Evolutionary conservation across 2,888 invertebrate genomes (phyloP).

Genomic region (Tuberolachnus salignus): DNA sequence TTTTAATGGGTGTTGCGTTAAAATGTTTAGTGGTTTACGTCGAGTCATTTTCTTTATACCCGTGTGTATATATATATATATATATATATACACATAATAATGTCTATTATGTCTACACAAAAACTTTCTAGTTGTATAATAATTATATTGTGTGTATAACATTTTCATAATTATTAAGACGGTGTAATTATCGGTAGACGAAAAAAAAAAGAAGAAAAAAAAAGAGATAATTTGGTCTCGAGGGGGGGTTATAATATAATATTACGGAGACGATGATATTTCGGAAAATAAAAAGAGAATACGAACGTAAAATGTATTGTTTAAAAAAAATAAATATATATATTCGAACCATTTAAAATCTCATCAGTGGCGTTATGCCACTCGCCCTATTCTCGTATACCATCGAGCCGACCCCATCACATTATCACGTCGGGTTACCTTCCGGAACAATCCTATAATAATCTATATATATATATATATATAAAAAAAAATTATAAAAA

Average conservation of each 20-base stretch:
- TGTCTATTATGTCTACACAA: conserved; percentile 29
- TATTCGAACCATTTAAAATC: conserved; percentile 41
- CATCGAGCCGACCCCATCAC: too few relatives aligned
- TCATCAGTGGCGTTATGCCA: conserved; percentile 21
- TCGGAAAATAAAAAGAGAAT: background rate
- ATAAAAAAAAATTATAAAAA: background rate
- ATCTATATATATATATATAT: too few relatives aligned
- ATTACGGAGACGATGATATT: background rate
- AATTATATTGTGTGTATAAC: conserved; percentile 9
- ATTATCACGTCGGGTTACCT: too few relatives aligned
- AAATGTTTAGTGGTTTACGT: background rate
- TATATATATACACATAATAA: too few relatives aligned
- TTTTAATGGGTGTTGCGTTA: background rate
- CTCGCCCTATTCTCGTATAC: background rate
- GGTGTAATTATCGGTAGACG: background rate
- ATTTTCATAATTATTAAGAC: conserved; percentile 1
- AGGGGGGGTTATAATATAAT: conserved; percentile 28
- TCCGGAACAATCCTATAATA: too few relatives aligned
- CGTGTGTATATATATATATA: too few relatives aligned
- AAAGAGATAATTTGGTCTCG: background rate
- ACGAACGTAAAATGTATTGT: conserved; percentile 16
- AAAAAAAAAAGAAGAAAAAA: background rate
- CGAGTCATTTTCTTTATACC: conserved; percentile 20
- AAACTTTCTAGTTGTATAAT: conserved; percentile 22
- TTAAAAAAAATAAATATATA: too few relatives aligned